Conservation (phyloP, 2,797 vertebrate genomes). For the Mus spretus region DNA sequence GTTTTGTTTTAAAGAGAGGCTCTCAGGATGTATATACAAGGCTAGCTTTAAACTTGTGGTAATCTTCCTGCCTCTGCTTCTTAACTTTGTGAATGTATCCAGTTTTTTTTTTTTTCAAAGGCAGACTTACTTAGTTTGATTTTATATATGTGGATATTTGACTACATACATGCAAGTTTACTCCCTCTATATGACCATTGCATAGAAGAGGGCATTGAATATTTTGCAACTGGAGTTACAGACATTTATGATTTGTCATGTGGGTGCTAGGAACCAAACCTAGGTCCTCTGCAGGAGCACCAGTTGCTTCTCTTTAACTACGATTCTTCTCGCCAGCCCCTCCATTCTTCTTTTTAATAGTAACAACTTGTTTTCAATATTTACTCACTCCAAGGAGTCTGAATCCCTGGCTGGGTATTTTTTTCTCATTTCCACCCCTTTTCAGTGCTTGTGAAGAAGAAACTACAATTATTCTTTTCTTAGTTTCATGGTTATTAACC, state of each 20-base stretch:
- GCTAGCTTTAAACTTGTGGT: neutral
- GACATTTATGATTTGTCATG: neutral
- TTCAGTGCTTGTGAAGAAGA: constrained; percentile 38
- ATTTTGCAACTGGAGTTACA: neutral
- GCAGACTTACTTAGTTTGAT: neutral
- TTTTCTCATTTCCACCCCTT: constrained; percentile 41
- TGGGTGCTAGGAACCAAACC: neutral
- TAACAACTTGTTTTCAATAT: constrained; percentile 11
- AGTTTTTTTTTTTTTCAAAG: neutral
- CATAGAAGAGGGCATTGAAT: neutral
- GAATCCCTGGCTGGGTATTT: neutral
- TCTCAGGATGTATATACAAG: neutral
- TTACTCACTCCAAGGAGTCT: neutral
- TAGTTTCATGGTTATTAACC: constrained; percentile 43
- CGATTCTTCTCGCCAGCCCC: neutral
- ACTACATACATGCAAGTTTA: neutral
- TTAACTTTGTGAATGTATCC: neutral
- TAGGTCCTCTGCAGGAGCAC: neutral
- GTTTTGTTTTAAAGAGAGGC: neutral
- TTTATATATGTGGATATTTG: neutral
- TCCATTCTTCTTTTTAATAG: constrained; percentile 23
- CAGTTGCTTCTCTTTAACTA: neutral
- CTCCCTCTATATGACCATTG: neutral
- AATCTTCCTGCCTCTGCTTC: neutral
- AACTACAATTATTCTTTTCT: constrained; percentile 17